phyloP scores from a whole-genome alignment of 2,888 invertebrate genomes.

The Thereva nobilitata region DNA sequence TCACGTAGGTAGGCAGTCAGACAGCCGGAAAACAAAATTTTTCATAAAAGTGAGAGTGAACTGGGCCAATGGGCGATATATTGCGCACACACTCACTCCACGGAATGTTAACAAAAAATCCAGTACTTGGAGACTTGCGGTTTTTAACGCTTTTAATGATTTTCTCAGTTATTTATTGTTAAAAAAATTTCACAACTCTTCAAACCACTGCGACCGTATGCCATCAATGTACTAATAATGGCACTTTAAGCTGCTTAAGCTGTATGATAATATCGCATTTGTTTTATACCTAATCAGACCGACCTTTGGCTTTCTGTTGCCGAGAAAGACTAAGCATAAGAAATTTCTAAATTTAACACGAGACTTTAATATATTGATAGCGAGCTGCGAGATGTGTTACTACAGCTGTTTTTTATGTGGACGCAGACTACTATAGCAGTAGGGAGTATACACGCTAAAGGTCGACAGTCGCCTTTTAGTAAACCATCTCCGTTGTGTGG shows the following conservation, averaged over 20 bases:
- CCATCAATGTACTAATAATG: too few species aligned
- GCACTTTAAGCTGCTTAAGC: too few species aligned
- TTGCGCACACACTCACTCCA: constrained; percentile 36
- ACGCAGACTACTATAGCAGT: constrained; percentile 10
- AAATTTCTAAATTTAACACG: constrained; percentile 55
- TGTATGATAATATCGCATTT: too few species aligned
- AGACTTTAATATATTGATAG: constrained; percentile 41
- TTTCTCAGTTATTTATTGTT: too few species aligned
- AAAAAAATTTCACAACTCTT: too few species aligned
- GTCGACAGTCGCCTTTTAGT: constrained; percentile 8
- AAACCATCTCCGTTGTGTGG: not conserved
- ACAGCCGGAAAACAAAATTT: constrained; percentile 29
- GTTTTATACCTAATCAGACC: constrained; percentile 36
- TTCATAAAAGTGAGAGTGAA: constrained; percentile 41
- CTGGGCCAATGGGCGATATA: constrained; percentile 34
- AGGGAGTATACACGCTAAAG: constrained; percentile 4
- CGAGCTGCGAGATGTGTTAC: constrained; percentile 21
- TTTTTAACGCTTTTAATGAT: constrained; percentile 5
- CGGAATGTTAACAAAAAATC: constrained; percentile 13
- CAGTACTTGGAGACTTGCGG: constrained; percentile 9
- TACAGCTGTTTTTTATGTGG: constrained; percentile 25
- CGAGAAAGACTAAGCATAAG: constrained; percentile 50
- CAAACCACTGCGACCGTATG: too few species aligned
- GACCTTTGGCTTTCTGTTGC: constrained; percentile 50
- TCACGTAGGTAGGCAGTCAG: constrained; percentile 16